These are phyloP conservation scores for Octomys mimax DNA, from an alignment of 2,797 vertebrate species.

Conservation along the genomic window DNA sequence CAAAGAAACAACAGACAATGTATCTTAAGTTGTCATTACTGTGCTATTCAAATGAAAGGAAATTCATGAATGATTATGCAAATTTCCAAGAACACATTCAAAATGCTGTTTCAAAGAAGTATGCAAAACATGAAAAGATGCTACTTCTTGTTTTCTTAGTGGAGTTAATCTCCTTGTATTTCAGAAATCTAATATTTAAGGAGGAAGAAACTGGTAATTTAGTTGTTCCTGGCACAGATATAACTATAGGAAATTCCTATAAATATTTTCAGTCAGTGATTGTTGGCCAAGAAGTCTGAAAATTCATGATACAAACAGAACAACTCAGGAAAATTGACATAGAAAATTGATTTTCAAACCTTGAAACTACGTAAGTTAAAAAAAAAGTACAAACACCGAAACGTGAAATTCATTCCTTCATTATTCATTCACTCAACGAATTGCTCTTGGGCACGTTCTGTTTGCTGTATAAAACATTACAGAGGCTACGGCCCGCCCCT, in stretches of 20 bases:
- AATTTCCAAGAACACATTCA: constrained; percentile 77
- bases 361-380: constrained; percentile 40
- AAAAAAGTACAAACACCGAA: constrained; percentile 42
- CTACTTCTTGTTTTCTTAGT: constrained; percentile 80
- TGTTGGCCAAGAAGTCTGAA: constrained; percentile 58
- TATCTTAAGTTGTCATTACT: constrained; percentile 72
- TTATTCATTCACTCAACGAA: neutral
- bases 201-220: constrained; percentile 71
- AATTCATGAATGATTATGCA: constrained; percentile 77
- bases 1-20: constrained; percentile 69
- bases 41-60: constrained; percentile 69
- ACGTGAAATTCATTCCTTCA: neutral
- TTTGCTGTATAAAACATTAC: neutral
- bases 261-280: constrained; percentile 77
- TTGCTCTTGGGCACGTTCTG: constrained; percentile 31
- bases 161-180: constrained; percentile 79
- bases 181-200: constrained; percentile 82
- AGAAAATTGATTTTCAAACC: constrained; percentile 50
- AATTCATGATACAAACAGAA: constrained; percentile 60
- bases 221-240: constrained; percentile 57
- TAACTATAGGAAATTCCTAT: constrained; percentile 72
- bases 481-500: neutral
- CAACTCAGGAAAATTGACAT: constrained; percentile 40
- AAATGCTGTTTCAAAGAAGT: constrained; percentile 70
- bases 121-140: constrained; percentile 75